Base-by-base conservation (phyloP, 2,888 invertebrate genomes). In the Cataglyphis rosenhaueri region DNA sequence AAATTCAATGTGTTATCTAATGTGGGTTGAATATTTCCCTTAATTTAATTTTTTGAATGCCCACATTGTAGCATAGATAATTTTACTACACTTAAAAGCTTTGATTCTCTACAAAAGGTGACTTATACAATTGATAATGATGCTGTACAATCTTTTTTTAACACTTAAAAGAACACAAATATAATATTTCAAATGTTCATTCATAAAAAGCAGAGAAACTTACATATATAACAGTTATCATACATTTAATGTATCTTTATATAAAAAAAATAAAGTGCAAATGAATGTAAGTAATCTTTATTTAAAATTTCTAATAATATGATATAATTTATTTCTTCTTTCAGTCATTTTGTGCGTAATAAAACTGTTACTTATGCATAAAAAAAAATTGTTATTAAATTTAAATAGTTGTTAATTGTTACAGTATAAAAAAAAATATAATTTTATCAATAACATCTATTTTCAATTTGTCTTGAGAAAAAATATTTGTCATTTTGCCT, bases 71-170 rank as follows among this genome's bases (percentile, higher is more conserved):
- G 85, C 73, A 71, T 88, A 87, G 86, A 86, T 66, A 71, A 87
- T 90, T 91, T 87, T 82, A 82, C 89, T 87, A 81, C 89, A 89
- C 82, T 82, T 82, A 84, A 87, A 88, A 87, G 81, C 73, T 81
- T 86, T 90, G 88, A 84, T 84, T 90, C 84, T 85, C 84, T 85
- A 75, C 78, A 86, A 82, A 48, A 82, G 81, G 65, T 88, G 82
- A 91, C 87, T 79, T 92, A 91, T 91, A 75, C 85, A 89, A 89
- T 85, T 85, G 73, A 86, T 86, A 85, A 78, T 41, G 82, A 89
- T 91, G 88, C 82, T 93, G 92, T 93, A 92, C 88, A 87, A 92
- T 91, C 88, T 89, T 91, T 92, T 91, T 92, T 92, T 91, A 91
- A 74, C 15, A 91, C 88, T 89, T 91, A 90, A 92, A 92, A 92